Evolutionary conservation across 53 echinoderm and acorn worm genomes (phyloP).

Genomic region (Temnopleurus reevesii): DNA sequence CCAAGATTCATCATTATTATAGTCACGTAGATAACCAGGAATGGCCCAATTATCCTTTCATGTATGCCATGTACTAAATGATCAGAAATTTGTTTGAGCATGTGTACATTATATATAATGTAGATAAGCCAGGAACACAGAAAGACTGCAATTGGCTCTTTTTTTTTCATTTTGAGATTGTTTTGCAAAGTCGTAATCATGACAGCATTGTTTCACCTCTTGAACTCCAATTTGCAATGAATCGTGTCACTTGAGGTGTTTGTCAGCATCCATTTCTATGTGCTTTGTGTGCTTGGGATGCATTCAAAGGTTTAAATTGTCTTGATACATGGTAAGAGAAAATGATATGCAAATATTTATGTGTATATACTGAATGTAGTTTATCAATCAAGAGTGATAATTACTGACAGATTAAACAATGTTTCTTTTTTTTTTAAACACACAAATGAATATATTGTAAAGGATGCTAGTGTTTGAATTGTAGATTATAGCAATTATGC

Average conservation of each 20-base stretch:
- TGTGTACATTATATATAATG: no score
- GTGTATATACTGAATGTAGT: slow-evolving; percentile 47
- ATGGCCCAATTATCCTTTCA: no score
- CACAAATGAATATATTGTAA: neutral
- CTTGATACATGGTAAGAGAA: neutral
- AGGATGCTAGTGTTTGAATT: slow-evolving; percentile 39
- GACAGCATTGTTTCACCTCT: no score
- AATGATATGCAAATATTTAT: slow-evolving; percentile 43
- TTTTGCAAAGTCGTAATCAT: no score
- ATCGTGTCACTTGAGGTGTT: neutral
- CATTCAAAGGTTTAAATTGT: neutral
- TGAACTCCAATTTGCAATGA: neutral
- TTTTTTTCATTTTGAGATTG: no score
- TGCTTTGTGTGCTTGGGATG: slow-evolving; percentile 26
- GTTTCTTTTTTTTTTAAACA: neutral
- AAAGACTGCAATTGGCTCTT: no score
- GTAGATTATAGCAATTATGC: slow-evolving; percentile 37
- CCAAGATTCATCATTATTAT: no score
- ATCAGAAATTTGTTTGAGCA: no score
- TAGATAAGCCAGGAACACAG: no score
- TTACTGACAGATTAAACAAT: slow-evolving; percentile 30
- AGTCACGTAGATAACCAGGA: no score
- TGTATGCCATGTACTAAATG: no score
- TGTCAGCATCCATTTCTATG: slow-evolving; percentile 23
- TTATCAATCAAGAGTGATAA: slow-evolving; percentile 39